phyloP scores from a whole-genome alignment of 2,797 vertebrate species.

The Diglossa cyanea region DNA sequence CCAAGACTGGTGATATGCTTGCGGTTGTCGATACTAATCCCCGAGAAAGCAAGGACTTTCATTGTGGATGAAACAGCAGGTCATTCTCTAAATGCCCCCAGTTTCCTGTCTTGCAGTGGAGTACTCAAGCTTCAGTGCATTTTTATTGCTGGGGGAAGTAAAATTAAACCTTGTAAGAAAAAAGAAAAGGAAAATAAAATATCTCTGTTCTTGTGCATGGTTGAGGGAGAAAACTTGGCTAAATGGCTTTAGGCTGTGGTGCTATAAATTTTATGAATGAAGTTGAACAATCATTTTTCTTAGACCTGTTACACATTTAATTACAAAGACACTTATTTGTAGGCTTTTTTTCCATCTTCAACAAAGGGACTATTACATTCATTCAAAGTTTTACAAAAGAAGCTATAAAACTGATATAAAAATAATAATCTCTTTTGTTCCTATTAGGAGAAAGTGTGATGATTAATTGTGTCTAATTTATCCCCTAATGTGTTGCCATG shows the following conservation, averaged over 20 bases:
- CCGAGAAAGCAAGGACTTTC: not conserved
- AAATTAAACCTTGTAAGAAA: not conserved
- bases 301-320: not conserved
- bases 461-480: not conserved
- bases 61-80: not conserved
- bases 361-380: not conserved
- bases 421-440: not conserved
- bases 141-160: not conserved
- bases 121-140: not conserved
- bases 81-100: not conserved
- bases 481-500: not conserved
- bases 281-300: not conserved
- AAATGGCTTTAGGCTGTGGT: not conserved
- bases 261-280: not conserved
- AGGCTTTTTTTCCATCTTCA: not conserved
- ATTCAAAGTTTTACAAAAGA: not conserved
- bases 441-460: not conserved
- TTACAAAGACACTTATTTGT: not conserved
- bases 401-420: not conserved
- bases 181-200: not conserved
- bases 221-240: not conserved
- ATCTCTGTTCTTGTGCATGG: not conserved
- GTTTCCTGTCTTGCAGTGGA: not conserved
- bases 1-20: not conserved
- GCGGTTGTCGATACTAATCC: not conserved